Base-by-base conservation (phyloP, 2,888 invertebrate species). In the Scaptodrosophila latifasciaeformis region DNA sequence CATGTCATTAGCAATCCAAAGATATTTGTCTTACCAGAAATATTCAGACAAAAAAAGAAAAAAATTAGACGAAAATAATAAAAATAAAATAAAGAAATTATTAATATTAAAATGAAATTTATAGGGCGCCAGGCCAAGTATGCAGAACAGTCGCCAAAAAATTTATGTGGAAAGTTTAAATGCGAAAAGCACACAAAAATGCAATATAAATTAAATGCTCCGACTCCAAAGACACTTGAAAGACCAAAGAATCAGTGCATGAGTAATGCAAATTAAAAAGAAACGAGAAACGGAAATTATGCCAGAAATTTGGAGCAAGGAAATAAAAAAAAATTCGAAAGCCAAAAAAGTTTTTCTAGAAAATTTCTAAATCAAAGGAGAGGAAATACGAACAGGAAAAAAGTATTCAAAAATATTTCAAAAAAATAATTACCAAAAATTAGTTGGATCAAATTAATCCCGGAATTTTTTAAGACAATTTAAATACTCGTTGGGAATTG, bases 1-100 rank as follows among this genome's bases (percentile, higher is more conserved):
- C 69, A 79, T 79, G 74, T 70, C 79, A 82, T 82, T 81, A 81
- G 74, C 67, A 76, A 69, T 81, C 44, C 51, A 44, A 62, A 66
- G 65, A 62, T 79, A 76, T 81, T 76, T 76, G 76, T 81, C 76
- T 59, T 69, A 50, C 18, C 9, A 35, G n/a, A n/a, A n/a, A n/a
- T n/a, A n/a, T n/a, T n/a, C n/a, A n/a, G n/a, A n/a, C 19, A 21
- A 42, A 31, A 27, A n/a, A 19, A 13, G 9, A 29, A 24, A 30
- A 45, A 37, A 10, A 42, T 34, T 40, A 43, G 9, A 39, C 47
- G 43, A 37, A 35, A 31, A 13, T 30, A 43, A 29, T 30, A 9
- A 31, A n/a, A 18, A 13, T 17, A 37, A 18, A 40, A 31, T 35
- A 27, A 21, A 29, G 37, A 27, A 49, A 46, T 51, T 47, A 53